Conservation (phyloP, 1,140 invertebrate species). For the Musca domestica region DNA sequence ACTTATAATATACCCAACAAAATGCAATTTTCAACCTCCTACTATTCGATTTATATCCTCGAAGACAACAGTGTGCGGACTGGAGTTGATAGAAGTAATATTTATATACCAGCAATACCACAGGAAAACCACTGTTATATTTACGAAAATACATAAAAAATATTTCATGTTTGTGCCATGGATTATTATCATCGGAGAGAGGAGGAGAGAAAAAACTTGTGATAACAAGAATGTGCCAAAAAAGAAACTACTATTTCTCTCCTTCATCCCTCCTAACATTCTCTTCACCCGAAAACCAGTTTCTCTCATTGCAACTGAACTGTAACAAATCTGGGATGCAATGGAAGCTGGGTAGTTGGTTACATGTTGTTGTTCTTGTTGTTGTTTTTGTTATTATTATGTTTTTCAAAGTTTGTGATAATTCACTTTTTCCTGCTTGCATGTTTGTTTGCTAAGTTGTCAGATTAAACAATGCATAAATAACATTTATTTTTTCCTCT, state of each 20-base stretch:
- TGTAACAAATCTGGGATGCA: too few species aligned
- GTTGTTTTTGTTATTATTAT: slow-evolving; percentile 4
- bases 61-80: too few species aligned
- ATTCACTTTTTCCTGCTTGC: not conserved
- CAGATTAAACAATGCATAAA: slow-evolving; percentile 10
- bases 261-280: not conserved
- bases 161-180: slow-evolving; percentile 5
- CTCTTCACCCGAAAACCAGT: not conserved
- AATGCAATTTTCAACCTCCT: too few species aligned
- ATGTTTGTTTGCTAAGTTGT: slow-evolving; percentile 6
- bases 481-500: not conserved
- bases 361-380: not conserved
- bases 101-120: too few species aligned
- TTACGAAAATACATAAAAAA: not conserved
- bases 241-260: not conserved
- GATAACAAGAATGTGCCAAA: slow-evolving; percentile 10
- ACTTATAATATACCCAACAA: too few species aligned
- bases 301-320: not conserved
- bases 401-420: slow-evolving; percentile 6
- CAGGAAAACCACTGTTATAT: too few species aligned
- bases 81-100: too few species aligned
- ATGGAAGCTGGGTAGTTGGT: too few species aligned
- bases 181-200: slow-evolving; percentile 8
- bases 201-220: not conserved
- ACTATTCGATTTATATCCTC: too few species aligned